A percentile compares a stretch with the other conserved stretches of the same genome.
These are phyloP conservation scores for Odontocolon sp. DNA, from an alignment of 2,888 invertebrate genomes.

Conservation along the genomic window DNA sequence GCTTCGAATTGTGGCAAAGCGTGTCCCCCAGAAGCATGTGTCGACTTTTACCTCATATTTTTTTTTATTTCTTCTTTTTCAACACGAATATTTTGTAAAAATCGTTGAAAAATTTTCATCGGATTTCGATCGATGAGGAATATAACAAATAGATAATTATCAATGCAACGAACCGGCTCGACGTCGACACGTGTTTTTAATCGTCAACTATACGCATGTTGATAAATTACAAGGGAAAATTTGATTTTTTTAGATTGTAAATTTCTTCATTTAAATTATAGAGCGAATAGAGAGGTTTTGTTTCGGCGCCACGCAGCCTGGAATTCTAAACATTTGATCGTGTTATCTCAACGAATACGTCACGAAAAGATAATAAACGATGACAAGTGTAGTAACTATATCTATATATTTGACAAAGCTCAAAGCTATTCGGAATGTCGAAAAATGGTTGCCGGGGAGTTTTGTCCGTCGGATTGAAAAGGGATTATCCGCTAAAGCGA, in stretches of 20 bases:
- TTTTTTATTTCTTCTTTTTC: too few species aligned
- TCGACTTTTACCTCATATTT: constrained; percentile 20
- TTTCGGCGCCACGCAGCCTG: neutral
- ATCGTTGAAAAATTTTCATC: too few species aligned
- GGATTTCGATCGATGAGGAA: too few species aligned
- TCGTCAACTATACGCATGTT: neutral
- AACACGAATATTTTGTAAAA: too few species aligned
- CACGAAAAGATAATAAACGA: constrained; percentile 32
- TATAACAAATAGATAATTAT: constrained; percentile 8
- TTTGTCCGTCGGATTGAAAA: constrained; percentile 25
- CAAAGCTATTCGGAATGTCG: constrained; percentile 16
- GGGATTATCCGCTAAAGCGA: constrained; percentile 58
- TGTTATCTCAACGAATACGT: constrained; percentile 22
- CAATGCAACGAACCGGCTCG: constrained; percentile 33
- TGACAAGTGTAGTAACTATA: neutral
- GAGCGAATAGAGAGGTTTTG: neutral
- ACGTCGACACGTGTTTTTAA: constrained; percentile 53
- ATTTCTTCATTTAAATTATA: too few species aligned
- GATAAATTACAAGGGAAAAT: too few species aligned
- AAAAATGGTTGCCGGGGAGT: constrained; percentile 39
- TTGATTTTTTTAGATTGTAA: too few species aligned
- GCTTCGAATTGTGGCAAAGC: constrained; percentile 20
- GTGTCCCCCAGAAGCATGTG: constrained; percentile 37
- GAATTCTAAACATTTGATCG: constrained; percentile 53
- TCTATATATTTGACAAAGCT: constrained; percentile 39